Conservation (phyloP, 2,888 invertebrate species). For the Lochmaea crataegi region DNA sequence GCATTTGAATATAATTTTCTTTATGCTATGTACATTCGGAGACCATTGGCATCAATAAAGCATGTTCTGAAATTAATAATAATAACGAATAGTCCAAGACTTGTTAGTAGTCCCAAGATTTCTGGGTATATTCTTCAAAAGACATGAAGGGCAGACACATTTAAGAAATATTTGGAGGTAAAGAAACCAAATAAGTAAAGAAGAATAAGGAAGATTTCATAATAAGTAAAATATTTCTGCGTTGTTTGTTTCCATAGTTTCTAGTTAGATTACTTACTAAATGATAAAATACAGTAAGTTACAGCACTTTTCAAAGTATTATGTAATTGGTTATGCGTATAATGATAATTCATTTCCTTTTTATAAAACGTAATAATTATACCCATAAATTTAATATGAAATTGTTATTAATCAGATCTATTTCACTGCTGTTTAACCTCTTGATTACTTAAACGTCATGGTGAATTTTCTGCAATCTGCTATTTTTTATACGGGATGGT, state of each 20-base stretch:
- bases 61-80: too few relatives aligned
- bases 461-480: not conserved
- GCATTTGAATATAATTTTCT: too few relatives aligned
- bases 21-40: too few relatives aligned
- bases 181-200: too few relatives aligned
- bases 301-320: not conserved
- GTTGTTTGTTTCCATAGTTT: not conserved
- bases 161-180: too few relatives aligned
- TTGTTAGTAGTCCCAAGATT: too few relatives aligned
- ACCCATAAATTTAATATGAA: conserved; percentile 19
- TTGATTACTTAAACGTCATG: conserved; percentile 11
- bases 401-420: conserved; percentile 23
- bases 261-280: not conserved
- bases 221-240: too few relatives aligned
- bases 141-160: too few relatives aligned
- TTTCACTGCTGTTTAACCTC: conserved; percentile 28
- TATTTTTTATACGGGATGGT: not conserved
- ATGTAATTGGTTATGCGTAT: not conserved
- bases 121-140: too few relatives aligned
- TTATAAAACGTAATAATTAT: conserved; percentile 27
- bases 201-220: too few relatives aligned
- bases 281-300: not conserved
- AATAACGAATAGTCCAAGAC: too few relatives aligned
- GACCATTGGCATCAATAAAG: too few relatives aligned
- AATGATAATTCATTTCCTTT: conserved; percentile 23